phyloP scores from a whole-genome alignment of 2,888 invertebrate species.

The Papilio demoleus region DNA sequence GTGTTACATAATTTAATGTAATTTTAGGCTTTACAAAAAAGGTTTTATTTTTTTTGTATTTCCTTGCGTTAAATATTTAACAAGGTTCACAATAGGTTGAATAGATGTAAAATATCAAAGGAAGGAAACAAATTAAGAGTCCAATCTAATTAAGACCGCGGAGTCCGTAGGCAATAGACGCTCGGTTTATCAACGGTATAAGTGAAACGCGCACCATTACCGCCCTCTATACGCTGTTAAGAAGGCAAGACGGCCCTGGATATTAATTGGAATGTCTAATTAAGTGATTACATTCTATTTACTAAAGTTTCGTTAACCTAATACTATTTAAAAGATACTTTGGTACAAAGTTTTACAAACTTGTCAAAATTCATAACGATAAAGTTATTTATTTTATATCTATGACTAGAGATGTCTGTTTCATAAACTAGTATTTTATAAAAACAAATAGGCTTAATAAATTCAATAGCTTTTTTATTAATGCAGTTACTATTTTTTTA shows the following conservation, averaged over 20 bases:
- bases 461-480: not conserved
- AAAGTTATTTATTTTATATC: no score
- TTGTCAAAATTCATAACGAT: not conserved
- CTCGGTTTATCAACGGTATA: constrained; percentile 26
- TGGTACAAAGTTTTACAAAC: not conserved
- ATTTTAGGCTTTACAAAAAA: no score
- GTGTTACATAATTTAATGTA: no score
- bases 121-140: constrained; percentile 25
- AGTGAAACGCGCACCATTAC: constrained; percentile 25
- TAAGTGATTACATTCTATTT: constrained; percentile 23
- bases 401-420: no score
- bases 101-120: constrained; percentile 23
- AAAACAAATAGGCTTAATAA: not conserved
- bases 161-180: constrained; percentile 29
- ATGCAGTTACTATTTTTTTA: not conserved
- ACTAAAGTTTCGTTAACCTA: not conserved
- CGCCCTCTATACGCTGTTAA: constrained; percentile 23
- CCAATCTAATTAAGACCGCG: constrained; percentile 34
- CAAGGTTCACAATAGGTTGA: not conserved
- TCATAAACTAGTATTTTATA: no score
- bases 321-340: not conserved
- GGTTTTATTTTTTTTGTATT: not conserved
- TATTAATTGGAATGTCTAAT: constrained; percentile 26
- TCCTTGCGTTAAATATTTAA: not conserved
- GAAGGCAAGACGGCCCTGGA: constrained; percentile 9